Percentiles rank a stretch among this genome's conserved stretches.
Conservation (phyloP, 2,888 invertebrate genomes). For the Synergus laeviventris region DNA sequence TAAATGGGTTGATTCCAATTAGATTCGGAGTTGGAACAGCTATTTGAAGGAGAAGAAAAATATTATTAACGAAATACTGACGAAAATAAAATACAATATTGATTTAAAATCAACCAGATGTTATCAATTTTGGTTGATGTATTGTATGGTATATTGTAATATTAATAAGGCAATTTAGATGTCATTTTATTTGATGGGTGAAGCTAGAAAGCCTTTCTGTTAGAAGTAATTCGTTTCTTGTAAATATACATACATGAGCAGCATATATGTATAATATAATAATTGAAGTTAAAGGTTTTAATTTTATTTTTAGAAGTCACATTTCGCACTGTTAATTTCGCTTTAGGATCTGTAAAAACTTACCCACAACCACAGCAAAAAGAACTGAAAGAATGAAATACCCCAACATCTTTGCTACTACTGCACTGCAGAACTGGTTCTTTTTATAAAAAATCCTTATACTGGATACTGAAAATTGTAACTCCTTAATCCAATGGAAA, state of each 20-base stretch:
- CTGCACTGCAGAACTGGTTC: not conserved
- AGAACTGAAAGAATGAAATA: constrained; percentile 1
- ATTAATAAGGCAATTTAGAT: too few species aligned
- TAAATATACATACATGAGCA: too few species aligned
- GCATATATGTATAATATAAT: too few species aligned
- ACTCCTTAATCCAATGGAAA: not conserved
- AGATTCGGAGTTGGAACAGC: constrained; percentile 21
- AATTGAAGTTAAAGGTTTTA: not conserved
- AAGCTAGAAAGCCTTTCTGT: too few species aligned
- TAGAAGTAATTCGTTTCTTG: not conserved
- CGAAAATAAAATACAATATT: not conserved
- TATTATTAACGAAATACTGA: not conserved
- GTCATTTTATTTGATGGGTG: too few species aligned
- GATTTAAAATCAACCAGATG: too few species aligned
- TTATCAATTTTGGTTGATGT: too few species aligned
- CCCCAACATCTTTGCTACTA: constrained; percentile 6
- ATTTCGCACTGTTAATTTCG: too few species aligned
- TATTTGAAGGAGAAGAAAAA: not conserved
- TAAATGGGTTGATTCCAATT: constrained; percentile 16
- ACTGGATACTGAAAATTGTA: not conserved
- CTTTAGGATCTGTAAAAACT: not conserved
- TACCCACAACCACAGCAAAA: not conserved
- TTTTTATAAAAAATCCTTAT: not conserved
- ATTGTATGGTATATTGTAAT: too few species aligned
- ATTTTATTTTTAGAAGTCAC: not conserved